phyloP scores from a whole-genome alignment of 2,888 invertebrate genomes.

The Folsomia candida region DNA sequence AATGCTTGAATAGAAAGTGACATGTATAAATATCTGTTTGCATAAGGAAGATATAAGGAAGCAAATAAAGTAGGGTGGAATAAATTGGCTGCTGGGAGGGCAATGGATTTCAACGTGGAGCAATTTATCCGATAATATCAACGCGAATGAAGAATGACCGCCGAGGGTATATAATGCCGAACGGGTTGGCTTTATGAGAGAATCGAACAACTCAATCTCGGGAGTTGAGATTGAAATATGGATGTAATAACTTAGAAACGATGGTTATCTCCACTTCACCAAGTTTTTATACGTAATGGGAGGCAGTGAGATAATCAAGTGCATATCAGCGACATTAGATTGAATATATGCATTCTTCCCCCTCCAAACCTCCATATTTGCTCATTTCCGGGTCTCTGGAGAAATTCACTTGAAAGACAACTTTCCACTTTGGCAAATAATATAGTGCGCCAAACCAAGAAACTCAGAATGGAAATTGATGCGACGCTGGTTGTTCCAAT shows the following conservation, averaged over 20 bases:
- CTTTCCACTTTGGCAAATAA: background rate
- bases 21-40: too few species aligned
- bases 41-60: too few species aligned
- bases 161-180: background rate
- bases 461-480: background rate
- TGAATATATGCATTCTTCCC: background rate
- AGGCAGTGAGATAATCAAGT: constrained; percentile 11
- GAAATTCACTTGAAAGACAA: background rate
- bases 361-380: background rate
- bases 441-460: background rate
- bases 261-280: constrained; percentile 19
- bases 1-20: too few species aligned
- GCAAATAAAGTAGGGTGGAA: too few species aligned
- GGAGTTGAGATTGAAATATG: constrained; percentile 27
- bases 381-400: background rate
- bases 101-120: too few species aligned
- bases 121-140: too few species aligned
- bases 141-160: constrained; percentile 6
- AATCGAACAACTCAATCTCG: background rate
- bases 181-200: background rate
- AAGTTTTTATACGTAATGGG: constrained; percentile 17
- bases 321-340: constrained; percentile 1
- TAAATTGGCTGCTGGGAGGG: too few species aligned
- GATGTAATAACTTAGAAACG: constrained; percentile 23
- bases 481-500: too few species aligned